These are phyloP conservation scores for Ictidomys tridecemlineatus DNA, from an alignment of 2,113 vertebrate species.

Conservation along the genomic window DNA sequence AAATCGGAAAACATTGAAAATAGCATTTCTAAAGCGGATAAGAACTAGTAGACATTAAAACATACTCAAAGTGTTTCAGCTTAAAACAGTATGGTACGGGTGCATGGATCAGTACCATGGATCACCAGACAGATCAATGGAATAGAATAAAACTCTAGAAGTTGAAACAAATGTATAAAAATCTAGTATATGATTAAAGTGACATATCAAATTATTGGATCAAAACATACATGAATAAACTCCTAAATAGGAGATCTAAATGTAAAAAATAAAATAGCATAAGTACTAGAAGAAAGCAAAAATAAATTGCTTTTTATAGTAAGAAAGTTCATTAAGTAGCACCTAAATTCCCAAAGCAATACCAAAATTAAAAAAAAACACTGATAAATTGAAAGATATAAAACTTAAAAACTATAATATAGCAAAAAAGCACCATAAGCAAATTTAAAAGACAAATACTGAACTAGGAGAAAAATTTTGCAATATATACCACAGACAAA, in stretches of 20 bases:
- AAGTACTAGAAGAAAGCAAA: neutral
- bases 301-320: neutral
- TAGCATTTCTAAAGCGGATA: neutral
- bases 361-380: neutral
- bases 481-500: neutral
- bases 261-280: neutral
- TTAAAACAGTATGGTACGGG: neutral
- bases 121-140: neutral
- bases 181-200: neutral
- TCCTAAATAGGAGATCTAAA: neutral
- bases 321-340: neutral
- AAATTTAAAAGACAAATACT: neutral
- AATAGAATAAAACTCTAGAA: neutral
- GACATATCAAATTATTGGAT: neutral
- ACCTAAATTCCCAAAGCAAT: neutral
- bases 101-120: neutral
- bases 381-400: neutral
- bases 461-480: neutral
- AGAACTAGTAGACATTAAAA: neutral
- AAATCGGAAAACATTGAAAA: neutral
- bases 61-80: neutral
- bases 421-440: neutral
- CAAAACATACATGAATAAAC: neutral
- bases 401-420: neutral
- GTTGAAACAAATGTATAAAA: neutral